Base-by-base conservation (phyloP, 1,140 invertebrate genomes). In the Coenobita brevimanus region DNA sequence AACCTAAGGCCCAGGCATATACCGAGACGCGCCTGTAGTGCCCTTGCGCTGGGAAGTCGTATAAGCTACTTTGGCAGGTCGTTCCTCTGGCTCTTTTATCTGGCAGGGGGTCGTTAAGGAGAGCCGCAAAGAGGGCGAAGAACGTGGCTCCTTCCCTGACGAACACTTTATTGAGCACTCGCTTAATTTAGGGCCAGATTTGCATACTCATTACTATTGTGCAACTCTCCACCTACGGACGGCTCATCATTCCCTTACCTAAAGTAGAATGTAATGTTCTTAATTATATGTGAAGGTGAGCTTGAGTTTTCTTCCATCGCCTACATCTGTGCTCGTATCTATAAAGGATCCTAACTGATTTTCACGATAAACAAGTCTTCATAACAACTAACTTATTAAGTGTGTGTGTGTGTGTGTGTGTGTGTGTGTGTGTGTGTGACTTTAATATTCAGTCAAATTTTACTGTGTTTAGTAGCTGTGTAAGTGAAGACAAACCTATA, bases 181-280 rank as follows among this genome's bases (percentile, higher is more conserved):
- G n/a, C 75, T 87, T 87, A 69, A 87, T 87, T 87, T 87, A 87
- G 79, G 84, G 75, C 57, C 64, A 64, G 75, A 87, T 87, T 69
- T 87, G 76, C 84, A 87, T 87, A 87, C 76, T 87, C 84, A 87
- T 87, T 87, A 87, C 84, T 79, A 79, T 87, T 71, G 84, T 50
- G 46, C 17, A 17, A 17, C 41, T 30, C 46, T 27, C 13, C 24
- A 21, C 30, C 24, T 64, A 62, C 78, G 83, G 83, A 76, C 36
- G 64, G 71, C 60, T 46, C 83, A 78, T 85, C 83, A 85, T 83
- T 69, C 43, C 60, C 27, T 73, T 83, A 27, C 67, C 82, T 57
- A 75, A 83, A 50, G 27, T 60, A 83, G 67, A 83, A 57, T 75
- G 82, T 75, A 73, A 46, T 41, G 62, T 33, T 69, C 69, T 83